Evolutionary conservation across 1,140 invertebrate genomes (phyloP).

Genomic region (Thaumetopoea pityocampa): DNA sequence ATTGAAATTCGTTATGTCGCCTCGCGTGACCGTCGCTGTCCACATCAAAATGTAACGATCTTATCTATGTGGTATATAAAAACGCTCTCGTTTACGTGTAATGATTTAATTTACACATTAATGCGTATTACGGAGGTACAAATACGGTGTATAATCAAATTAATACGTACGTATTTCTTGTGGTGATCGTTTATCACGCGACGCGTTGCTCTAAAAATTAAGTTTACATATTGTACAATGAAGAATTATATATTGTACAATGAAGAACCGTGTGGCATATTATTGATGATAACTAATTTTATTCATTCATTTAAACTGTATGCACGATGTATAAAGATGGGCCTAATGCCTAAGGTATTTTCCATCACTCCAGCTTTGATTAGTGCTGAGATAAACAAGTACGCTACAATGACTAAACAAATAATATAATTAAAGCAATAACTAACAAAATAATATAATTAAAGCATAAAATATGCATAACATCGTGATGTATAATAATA

Average conservation of each 20-base stretch:
- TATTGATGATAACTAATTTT: constrained; percentile 16
- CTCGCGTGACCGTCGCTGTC: constrained; percentile 25
- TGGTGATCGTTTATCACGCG: constrained; percentile 18
- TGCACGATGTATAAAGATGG: too few relatives aligned
- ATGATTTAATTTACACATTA: constrained; percentile 27
- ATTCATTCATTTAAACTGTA: too few relatives aligned
- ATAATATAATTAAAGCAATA: too few relatives aligned
- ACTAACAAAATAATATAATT: too few relatives aligned
- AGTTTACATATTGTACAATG: constrained; percentile 20
- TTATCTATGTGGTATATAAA: constrained; percentile 18
- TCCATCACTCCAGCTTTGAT: too few relatives aligned
- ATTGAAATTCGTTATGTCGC: too few relatives aligned
- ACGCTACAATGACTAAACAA: too few relatives aligned
- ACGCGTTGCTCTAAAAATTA: constrained; percentile 11
- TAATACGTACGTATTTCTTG: constrained; percentile 30
- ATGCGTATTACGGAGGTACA: constrained; percentile 12
- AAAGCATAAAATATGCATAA: too few relatives aligned
- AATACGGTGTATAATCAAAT: constrained; percentile 23
- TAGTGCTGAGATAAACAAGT: too few relatives aligned
- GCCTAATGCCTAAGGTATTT: too few relatives aligned
- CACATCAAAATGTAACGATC: constrained; percentile 18
- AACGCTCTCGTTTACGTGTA: constrained; percentile 22
- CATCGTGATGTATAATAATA: too few relatives aligned
- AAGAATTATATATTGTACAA: too few relatives aligned
- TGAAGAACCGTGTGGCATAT: constrained; percentile 15